Base-by-base conservation (phyloP, 2,797 vertebrate species). In the Salarias fasciatus region DNA sequence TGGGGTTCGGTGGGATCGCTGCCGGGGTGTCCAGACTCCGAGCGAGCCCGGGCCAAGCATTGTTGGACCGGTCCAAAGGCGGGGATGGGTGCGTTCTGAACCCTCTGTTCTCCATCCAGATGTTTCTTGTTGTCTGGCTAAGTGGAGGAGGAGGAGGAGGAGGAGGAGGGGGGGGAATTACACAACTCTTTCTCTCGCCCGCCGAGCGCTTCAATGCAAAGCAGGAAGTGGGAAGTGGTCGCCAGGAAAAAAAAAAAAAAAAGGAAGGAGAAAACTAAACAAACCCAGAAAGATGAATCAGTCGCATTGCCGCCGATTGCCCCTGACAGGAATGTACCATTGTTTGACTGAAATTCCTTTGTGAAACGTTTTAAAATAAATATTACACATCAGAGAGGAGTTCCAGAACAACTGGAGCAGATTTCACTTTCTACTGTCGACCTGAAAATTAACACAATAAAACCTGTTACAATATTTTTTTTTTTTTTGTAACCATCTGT, bases 101-200 rank as follows among this genome's bases (percentile, higher is more conserved):
- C 82, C 80, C 87, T 92, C 85, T 92, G 83, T 92, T 93, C 89
- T 82, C 57, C 31, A 18, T 90, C 92, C 93, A 94, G 91, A 91
- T 92, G 92, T 92, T 93, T 91, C 88, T 89, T 86, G 87, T 91
- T 90, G 90, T 88, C 85, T 84, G 86, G 73, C 71, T 80, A 58
- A 83, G 75, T 63, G 63, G 59, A 48, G 62, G 47, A 58, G 49
- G 7, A 9, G n/a, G 42, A 63, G 62, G 28, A 37, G 36, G 36
- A 37, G 36, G 7, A 37, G 63, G 73, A 55, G 63, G 72, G 75
- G 52, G 58, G 73, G 68, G 76, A 72, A 80, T 90, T 91, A 85
- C 85, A 79, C 86, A 88, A 88, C 76, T 58, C 72, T 12, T 30
- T 69, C 49, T 58, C 45, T 60, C 50, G 5, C 60, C 69, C 57